Evolutionary conservation across 2,888 invertebrate species (phyloP).

Genomic region (Agrenia bidenticulata): DNA sequence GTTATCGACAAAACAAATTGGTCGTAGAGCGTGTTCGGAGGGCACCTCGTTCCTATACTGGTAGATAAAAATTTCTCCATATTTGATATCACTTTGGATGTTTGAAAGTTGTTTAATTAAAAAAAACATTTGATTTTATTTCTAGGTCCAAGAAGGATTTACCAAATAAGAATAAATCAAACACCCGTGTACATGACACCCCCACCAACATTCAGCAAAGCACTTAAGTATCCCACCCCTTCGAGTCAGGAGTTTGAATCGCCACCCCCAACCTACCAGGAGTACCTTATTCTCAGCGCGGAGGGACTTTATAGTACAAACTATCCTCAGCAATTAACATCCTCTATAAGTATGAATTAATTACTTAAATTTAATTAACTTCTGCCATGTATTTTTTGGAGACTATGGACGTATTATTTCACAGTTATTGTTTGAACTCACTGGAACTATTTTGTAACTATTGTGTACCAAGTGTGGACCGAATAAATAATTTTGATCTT

Average conservation of each 20-base stretch:
- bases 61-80: conserved; percentile 20
- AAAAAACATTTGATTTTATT: too few species aligned
- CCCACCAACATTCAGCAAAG: conserved; percentile 45
- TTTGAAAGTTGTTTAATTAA: too few species aligned
- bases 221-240: conserved; percentile 29
- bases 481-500: too few species aligned
- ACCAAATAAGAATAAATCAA: conserved; percentile 25
- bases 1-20: conserved; percentile 32
- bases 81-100: too few species aligned
- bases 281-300: conserved; percentile 29
- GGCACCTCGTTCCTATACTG: conserved; percentile 31
- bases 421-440: too few species aligned
- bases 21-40: conserved; percentile 23
- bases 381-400: too few species aligned
- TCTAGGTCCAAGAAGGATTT: conserved; percentile 28
- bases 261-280: conserved; percentile 45
- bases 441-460: too few species aligned
- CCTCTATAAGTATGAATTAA: too few species aligned
- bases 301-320: conserved; percentile 7
- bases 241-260: conserved; percentile 21
- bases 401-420: too few species aligned
- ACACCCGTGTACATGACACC: conserved; percentile 32
- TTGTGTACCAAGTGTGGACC: too few species aligned
- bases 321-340: conserved; percentile 8
- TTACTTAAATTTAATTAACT: too few species aligned